Evolutionary conservation across 2,888 invertebrate species (phyloP).

Genomic region (Torymus auratus): DNA sequence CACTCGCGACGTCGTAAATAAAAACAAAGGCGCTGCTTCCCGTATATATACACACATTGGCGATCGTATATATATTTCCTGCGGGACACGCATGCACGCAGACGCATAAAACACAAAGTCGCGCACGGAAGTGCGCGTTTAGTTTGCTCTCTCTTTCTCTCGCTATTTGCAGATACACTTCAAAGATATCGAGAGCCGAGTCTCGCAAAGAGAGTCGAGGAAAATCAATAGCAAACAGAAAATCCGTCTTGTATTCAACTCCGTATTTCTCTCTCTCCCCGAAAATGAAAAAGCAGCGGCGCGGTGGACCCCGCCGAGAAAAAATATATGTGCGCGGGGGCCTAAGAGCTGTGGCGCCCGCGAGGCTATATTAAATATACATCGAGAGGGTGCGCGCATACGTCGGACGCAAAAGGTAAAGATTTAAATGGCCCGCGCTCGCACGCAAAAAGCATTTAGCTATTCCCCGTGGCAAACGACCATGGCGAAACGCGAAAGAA

Average conservation of each 20-base stretch:
- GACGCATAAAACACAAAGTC: neutral
- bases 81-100: constrained; percentile 61
- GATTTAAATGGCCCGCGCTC: constrained; percentile 74
- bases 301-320: neutral
- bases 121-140: constrained; percentile 60
- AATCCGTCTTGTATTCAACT: constrained; percentile 40
- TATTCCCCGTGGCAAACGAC: constrained; percentile 77
- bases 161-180: constrained; percentile 67
- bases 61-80: constrained; percentile 64
- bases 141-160: constrained; percentile 62
- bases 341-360: neutral
- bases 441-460: constrained; percentile 77
- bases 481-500: constrained; percentile 72
- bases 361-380: no score
- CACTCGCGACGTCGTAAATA: constrained; percentile 52
- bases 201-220: constrained; percentile 6
- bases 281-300: neutral
- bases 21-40: constrained; percentile 48
- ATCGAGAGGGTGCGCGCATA: neutral
- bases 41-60: constrained; percentile 10
- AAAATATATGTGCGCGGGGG: neutral
- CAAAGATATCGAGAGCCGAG: constrained; percentile 65
- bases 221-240: constrained; percentile 34
- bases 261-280: neutral
- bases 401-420: constrained; percentile 69